Conservation (phyloP, 1,140 invertebrate species). For the Pogonomyrmex barbatus region DNA sequence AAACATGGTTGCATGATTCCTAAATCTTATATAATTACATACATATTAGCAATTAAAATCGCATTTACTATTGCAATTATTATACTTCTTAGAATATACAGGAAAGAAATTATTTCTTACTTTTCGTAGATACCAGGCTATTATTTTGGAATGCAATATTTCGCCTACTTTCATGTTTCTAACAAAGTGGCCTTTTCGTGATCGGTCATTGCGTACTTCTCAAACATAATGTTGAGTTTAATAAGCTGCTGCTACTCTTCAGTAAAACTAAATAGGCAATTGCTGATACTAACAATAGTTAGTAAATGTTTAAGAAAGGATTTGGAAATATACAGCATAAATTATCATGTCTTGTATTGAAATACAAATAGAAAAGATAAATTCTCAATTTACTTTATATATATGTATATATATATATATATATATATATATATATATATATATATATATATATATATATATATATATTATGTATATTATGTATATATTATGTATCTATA, state of each 20-base stretch:
- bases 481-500: not conserved
- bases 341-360: not conserved
- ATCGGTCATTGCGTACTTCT: slow-evolving; percentile 6
- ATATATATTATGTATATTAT: not conserved
- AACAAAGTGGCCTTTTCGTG: not conserved
- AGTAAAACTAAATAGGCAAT: not conserved
- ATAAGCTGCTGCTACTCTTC: not conserved
- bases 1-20: not conserved
- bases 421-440: not conserved
- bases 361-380: not conserved
- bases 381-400: not conserved
- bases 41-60: not conserved
- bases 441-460: not conserved
- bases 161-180: not conserved
- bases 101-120: not conserved
- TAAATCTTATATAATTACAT: not conserved
- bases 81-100: not conserved
- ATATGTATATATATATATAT: not conserved
- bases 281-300: not conserved
- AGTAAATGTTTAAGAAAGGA: not conserved
- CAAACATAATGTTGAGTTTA: not conserved
- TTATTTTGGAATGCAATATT: not conserved
- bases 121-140: not conserved
- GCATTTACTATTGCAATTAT: not conserved
- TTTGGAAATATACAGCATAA: not conserved